These are phyloP conservation scores for Erebia ligea DNA, from an alignment of 2,888 invertebrate species.

Conservation along the genomic window DNA sequence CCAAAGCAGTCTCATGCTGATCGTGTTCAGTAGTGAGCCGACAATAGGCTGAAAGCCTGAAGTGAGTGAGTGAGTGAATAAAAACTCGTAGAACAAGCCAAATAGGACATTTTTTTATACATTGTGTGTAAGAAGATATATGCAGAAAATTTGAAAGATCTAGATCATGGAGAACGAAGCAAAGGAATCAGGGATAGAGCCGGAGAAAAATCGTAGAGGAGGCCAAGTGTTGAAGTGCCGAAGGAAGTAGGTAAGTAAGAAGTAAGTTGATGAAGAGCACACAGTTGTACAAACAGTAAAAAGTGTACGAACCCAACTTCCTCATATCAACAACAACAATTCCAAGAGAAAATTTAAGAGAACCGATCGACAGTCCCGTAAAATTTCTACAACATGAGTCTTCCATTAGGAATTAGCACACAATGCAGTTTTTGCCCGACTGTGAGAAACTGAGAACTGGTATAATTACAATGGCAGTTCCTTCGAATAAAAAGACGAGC, in stretches of 20 bases:
- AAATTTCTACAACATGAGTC: constrained; percentile 46
- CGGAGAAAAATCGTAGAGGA: not conserved
- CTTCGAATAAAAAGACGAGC: constrained; percentile 63
- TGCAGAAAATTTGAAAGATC: too few relatives aligned
- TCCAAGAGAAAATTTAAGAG: constrained; percentile 32
- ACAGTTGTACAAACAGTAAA: constrained; percentile 16
- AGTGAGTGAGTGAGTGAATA: too few relatives aligned
- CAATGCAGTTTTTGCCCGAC: constrained; percentile 59
- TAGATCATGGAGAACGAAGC: too few relatives aligned
- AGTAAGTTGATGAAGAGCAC: not conserved
- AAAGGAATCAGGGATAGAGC: too few relatives aligned
- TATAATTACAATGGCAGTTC: constrained; percentile 62
- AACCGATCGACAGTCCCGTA: constrained; percentile 23
- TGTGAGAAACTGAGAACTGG: constrained; percentile 63
- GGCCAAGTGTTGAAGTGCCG: too few relatives aligned
- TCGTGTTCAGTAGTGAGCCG: too few relatives aligned
- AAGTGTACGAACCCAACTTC: constrained; percentile 5
- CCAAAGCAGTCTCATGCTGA: too few relatives aligned
- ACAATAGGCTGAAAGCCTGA: too few relatives aligned
- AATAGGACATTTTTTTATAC: too few relatives aligned
- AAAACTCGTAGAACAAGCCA: too few relatives aligned
- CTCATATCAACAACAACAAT: constrained; percentile 30
- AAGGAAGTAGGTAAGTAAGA: too few relatives aligned
- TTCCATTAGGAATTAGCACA: constrained; percentile 62
- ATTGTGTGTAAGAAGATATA: too few relatives aligned